Conservation (phyloP, 2,797 vertebrate species). For the Bucorvus abyssinicus region DNA sequence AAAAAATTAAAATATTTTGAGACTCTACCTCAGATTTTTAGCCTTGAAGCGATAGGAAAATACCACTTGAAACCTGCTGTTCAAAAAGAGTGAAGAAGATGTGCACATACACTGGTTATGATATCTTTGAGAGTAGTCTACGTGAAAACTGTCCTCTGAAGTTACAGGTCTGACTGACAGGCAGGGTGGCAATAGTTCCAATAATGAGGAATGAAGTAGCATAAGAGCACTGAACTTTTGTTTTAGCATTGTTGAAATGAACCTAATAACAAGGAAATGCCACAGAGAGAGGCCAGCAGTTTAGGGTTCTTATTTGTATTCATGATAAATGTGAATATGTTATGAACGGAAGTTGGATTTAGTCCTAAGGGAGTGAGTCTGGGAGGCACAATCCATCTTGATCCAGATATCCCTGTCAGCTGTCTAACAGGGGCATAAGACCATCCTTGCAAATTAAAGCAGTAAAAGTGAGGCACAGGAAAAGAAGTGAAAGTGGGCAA, state of each 20-base stretch:
- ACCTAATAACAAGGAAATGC: not conserved
- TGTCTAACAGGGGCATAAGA: not conserved
- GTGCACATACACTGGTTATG: not conserved
- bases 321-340: not conserved
- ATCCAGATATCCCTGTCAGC: not conserved
- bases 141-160: not conserved
- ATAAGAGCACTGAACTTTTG: not conserved
- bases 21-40: not conserved
- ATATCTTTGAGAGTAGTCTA: not conserved
- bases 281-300: not conserved
- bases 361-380: not conserved
- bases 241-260: not conserved
- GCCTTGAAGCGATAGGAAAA: not conserved
- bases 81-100: not conserved
- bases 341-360: slow-evolving; percentile 2
- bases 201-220: not conserved
- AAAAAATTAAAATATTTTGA: not conserved
- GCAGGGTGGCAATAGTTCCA: not conserved
- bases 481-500: not conserved
- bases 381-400: slow-evolving; percentile 7
- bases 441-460: slow-evolving; percentile 3
- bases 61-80: not conserved
- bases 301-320: not conserved
- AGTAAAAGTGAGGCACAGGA: not conserved
- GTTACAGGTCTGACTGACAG: not conserved